Conservation (phyloP, 2,797 vertebrate species). For the Centroberyx gerrardi region DNA sequence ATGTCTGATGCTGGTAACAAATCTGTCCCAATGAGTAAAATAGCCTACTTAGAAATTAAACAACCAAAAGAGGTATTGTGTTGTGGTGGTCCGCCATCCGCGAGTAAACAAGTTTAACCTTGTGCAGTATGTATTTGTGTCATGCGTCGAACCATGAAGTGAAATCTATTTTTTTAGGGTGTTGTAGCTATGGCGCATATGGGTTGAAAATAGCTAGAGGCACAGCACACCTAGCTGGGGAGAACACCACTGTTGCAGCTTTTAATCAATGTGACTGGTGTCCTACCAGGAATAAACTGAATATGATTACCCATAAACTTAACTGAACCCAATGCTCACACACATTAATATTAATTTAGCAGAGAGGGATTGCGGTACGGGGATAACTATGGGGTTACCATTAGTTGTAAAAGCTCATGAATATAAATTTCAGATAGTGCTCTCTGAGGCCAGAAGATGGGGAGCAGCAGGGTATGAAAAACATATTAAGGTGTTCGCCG, state of each 20-base stretch:
- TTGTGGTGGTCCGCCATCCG: slow-evolving; percentile 53
- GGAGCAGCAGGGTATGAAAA: slow-evolving; percentile 73
- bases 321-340: slow-evolving; percentile 84
- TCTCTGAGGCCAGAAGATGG: slow-evolving; percentile 72
- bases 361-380: slow-evolving; percentile 78
- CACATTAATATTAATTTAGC: slow-evolving; percentile 90
- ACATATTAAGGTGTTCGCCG: slow-evolving; percentile 66
- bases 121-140: slow-evolving; percentile 44
- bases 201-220: slow-evolving; percentile 81
- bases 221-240: slow-evolving; percentile 76
- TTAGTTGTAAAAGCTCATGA: slow-evolving; percentile 85
- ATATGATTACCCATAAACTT: slow-evolving; percentile 90
- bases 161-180: slow-evolving; percentile 32
- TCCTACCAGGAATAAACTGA: slow-evolving; percentile 89
- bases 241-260: slow-evolving; percentile 74
- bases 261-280: slow-evolving; percentile 88
- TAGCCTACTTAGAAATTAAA: slow-evolving; percentile 68
- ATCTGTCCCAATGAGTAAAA: slow-evolving; percentile 66
- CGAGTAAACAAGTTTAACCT: slow-evolving; percentile 52
- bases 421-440: slow-evolving; percentile 80
- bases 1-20: slow-evolving; percentile 56
- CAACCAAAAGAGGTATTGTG: slow-evolving; percentile 39
- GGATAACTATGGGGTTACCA: slow-evolving; percentile 84
- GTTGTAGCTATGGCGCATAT: slow-evolving; percentile 57
- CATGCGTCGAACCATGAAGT: slow-evolving; percentile 40